These are phyloP conservation scores for Heliconius cydno DNA, from an alignment of 2,888 invertebrate species.

Conservation along the genomic window DNA sequence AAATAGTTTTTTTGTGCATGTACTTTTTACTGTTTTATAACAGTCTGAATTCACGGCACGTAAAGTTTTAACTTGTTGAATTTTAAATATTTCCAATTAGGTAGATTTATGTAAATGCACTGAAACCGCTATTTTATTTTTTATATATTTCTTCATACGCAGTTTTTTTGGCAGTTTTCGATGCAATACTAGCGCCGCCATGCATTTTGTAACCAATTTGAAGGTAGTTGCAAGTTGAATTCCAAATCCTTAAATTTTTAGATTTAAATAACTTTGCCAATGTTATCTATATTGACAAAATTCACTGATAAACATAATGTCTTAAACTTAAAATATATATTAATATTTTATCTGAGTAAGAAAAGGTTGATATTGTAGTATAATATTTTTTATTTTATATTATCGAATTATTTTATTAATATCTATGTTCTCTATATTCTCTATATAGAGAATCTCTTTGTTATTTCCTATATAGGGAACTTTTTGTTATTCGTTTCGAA, in stretches of 20 bases:
- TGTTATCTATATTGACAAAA: too few species aligned
- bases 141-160: not conserved
- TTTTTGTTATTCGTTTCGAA: too few species aligned
- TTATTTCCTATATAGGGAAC: too few species aligned
- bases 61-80: slow-evolving; percentile 14
- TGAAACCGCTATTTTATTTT: not conserved
- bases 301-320: too few species aligned
- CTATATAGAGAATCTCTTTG: too few species aligned
- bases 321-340: too few species aligned
- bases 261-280: too few species aligned
- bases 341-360: too few species aligned
- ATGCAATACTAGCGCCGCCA: not conserved
- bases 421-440: too few species aligned
- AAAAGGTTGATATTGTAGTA: too few species aligned
- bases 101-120: slow-evolving; percentile 15
- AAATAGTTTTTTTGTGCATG: not conserved
- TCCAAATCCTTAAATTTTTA: not conserved
- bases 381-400: too few species aligned
- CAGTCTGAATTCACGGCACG: slow-evolving; percentile 33
- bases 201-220: not conserved
- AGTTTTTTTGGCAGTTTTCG: not conserved
- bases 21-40: slow-evolving; percentile 12
- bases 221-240: not conserved
- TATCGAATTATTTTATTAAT: too few species aligned
- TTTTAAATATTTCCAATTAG: slow-evolving; percentile 25